Evolutionary conservation across 37 sponge, comb jelly and placozoan species (phyloP), one percentile per base, ranked within the genome.

Genomic region (Eunapius fragilis): DNA sequence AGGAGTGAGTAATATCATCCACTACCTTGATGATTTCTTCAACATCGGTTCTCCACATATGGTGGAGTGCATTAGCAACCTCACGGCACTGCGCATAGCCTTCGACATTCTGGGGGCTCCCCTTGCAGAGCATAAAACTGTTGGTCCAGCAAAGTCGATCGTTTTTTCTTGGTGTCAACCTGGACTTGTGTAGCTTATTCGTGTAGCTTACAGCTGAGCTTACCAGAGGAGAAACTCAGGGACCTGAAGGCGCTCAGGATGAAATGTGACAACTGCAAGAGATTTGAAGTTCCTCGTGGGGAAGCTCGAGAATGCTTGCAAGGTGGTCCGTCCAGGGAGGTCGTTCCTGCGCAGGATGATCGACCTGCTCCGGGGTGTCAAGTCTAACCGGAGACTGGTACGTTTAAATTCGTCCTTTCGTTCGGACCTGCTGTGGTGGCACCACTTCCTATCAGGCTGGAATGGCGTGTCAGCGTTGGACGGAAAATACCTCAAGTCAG

Each of bases 381-480:
- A 14, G 26, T 31, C 32, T 31, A 35, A 25, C n/a, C 72, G 33
- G 2, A 71, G 37, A 25, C 67, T 75, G 25, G 17, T 84, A 24
- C 3, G 76, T 24, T n/a, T 84, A 3, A 84, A 84, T 30, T 23
- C 10, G 6, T 30, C 37, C 58, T 74, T 84, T 25, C 24, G 48
- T 5, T 72, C 84, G 27, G 84, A 84, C 75, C 11, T 84, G 3
- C 23, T 4, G 31, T 84, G 84, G 84, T 84, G 84, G 84, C 31
- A 74, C 38, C 25, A 24, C 6, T 84, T 74, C 26, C 25, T 84
- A 34, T 38, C 25, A 31, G 22, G 32, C 22, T 84, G 75, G 84
- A 84, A 84, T 6, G 84, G 75, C 27, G 75, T 73, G 31, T 25
- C 30, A 36, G n/a, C 77, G 37, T 36, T 6, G 35, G 25, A 9